Evolutionary conservation across 2,797 vertebrate genomes (phyloP).

Genomic region (Clarias platycephalus): DNA sequence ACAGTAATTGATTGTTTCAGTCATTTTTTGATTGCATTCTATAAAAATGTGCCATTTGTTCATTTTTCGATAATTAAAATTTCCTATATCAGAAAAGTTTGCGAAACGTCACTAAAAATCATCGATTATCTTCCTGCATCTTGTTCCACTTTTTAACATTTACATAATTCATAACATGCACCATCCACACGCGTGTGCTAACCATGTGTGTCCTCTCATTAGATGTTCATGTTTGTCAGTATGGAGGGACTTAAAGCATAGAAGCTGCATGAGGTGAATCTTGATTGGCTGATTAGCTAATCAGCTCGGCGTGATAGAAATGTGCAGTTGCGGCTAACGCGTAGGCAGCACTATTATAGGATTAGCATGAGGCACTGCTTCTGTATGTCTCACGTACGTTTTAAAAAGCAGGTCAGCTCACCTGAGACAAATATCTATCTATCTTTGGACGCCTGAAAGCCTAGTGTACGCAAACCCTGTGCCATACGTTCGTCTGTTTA

Average conservation of each 20-base stretch:
- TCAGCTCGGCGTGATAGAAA: conserved; percentile 50
- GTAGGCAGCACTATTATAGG: conserved; percentile 50
- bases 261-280: conserved; percentile 30
- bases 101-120: neutral
- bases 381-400: conserved; percentile 29
- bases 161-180: neutral
- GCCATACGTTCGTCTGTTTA: conserved; percentile 59
- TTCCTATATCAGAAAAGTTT: neutral
- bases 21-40: neutral
- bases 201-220: neutral
- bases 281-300: conserved; percentile 25
- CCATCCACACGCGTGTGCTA: neutral
- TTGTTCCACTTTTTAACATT: neutral
- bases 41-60: neutral
- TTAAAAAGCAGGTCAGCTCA: conserved; percentile 51
- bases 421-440: conserved; percentile 56
- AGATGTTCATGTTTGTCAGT: neutral
- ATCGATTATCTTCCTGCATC: neutral
- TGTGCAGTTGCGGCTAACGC: conserved; percentile 38
- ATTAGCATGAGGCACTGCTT: conserved; percentile 59
- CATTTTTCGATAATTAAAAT: neutral
- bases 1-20: neutral
- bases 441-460: conserved; percentile 46
- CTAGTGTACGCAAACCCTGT: conserved; percentile 24
- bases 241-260: neutral